phyloP scores from a whole-genome alignment of 2,797 vertebrate genomes.

The Podargus strigoides region DNA sequence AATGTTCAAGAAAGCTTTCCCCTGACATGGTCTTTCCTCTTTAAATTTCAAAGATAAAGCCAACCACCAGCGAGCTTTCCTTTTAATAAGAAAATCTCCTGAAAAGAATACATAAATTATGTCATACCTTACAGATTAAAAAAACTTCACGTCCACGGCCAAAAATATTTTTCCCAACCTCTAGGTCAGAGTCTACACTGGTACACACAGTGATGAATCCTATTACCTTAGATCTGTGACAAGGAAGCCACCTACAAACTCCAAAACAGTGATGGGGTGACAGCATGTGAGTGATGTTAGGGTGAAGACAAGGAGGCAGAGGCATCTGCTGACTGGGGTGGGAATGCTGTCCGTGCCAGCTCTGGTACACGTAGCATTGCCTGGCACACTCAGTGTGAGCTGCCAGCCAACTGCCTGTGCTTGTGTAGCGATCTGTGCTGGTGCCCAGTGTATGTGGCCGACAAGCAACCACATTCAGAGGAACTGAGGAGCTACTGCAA shows the following conservation, averaged over 20 bases:
- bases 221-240: not conserved
- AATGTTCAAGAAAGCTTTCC: not conserved
- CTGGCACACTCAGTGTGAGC: not conserved
- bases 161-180: not conserved
- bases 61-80: fast-evolving
- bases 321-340: not conserved
- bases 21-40: not conserved
- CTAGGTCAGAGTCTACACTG: not conserved
- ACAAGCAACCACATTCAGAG: not conserved
- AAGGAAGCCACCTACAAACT: not conserved
- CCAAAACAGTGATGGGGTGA: fast-evolving
- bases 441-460: not conserved
- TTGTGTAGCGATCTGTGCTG: not conserved
- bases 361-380: not conserved
- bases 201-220: not conserved
- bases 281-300: not conserved
- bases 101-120: not conserved
- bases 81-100: not conserved
- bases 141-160: not conserved
- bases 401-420: not conserved
- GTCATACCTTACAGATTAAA: not conserved
- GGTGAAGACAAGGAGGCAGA: not conserved
- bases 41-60: not conserved
- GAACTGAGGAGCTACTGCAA: not conserved
- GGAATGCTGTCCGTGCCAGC: not conserved